Evolutionary conservation across 2,797 vertebrate genomes (phyloP).

Genomic region (Toxotes lorentzi): DNA sequence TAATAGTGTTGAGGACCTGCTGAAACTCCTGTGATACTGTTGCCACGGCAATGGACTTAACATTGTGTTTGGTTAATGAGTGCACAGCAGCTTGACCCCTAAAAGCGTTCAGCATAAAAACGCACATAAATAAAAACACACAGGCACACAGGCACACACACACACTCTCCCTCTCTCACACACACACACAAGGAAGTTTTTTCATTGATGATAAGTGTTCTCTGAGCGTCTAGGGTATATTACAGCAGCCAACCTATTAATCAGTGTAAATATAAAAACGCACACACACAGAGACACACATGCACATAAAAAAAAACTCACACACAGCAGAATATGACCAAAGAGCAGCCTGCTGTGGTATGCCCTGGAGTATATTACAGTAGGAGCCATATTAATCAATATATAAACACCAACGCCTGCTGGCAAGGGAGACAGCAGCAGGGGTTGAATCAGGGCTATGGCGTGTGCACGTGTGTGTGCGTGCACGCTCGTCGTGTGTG

Average conservation of each 20-base stretch:
- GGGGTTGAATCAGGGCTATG: slow-evolving; percentile 35
- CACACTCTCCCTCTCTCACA: neutral
- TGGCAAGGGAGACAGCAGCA: slow-evolving; percentile 38
- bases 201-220: slow-evolving; percentile 50
- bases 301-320: slow-evolving; percentile 24
- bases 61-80: slow-evolving; percentile 63
- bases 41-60: slow-evolving; percentile 24
- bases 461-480: neutral
- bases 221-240: slow-evolving; percentile 42
- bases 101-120: slow-evolving; percentile 32
- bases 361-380: slow-evolving; percentile 57
- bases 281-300: neutral
- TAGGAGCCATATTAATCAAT: slow-evolving; percentile 69
- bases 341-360: slow-evolving; percentile 49
- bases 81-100: slow-evolving; percentile 51
- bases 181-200: slow-evolving; percentile 19
- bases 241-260: slow-evolving; percentile 57
- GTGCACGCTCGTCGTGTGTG: neutral
- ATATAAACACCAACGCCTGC: slow-evolving; percentile 62
- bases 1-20: slow-evolving; percentile 31
- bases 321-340: slow-evolving; percentile 55
- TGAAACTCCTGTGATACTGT: slow-evolving; percentile 35
- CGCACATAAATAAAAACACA: slow-evolving; percentile 27
- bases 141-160: neutral
- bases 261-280: slow-evolving; percentile 57